These are phyloP conservation scores for Eumaeus atala DNA, from an alignment of 1,140 invertebrate species.

Conservation along the genomic window DNA sequence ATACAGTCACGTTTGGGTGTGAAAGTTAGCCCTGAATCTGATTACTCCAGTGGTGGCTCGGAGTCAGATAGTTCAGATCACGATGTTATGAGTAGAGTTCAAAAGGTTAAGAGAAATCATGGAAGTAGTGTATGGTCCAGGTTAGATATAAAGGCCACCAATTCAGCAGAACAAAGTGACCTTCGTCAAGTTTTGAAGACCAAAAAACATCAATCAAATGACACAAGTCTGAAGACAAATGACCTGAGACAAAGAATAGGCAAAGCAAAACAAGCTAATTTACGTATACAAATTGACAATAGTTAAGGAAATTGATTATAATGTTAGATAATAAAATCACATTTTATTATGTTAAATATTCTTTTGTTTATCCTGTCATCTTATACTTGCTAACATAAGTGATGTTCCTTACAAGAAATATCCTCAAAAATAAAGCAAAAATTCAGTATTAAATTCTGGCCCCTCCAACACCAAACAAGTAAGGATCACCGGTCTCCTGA, in stretches of 20 bases:
- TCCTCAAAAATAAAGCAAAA: too few species aligned
- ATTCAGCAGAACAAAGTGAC: slow-evolving; percentile 36
- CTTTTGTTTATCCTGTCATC: too few species aligned
- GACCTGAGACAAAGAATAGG: slow-evolving; percentile 56
- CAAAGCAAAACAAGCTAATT: slow-evolving; percentile 60
- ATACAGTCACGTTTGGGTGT: slow-evolving; percentile 50
- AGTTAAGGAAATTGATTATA: slow-evolving; percentile 13
- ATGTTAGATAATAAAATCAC: too few species aligned
- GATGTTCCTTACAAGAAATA: too few species aligned
- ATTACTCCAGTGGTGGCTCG: slow-evolving; percentile 41
- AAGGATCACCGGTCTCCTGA: too few species aligned
- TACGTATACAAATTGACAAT: slow-evolving; percentile 72
- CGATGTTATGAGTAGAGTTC: slow-evolving; percentile 55
- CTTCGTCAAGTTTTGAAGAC: slow-evolving; percentile 56
- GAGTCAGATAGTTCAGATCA: slow-evolving; percentile 39
- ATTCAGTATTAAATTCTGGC: too few species aligned
- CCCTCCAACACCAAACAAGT: too few species aligned
- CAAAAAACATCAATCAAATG: slow-evolving; percentile 49
- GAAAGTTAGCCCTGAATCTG: slow-evolving; percentile 32
- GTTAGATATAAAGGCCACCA: slow-evolving; percentile 54
- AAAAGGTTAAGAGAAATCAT: slow-evolving; percentile 43
- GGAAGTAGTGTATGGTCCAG: slow-evolving; percentile 75
- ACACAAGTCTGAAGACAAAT: slow-evolving; percentile 33
- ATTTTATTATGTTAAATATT: too few species aligned
- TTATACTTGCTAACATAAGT: too few species aligned